Percentiles rank a stretch among this genome's conserved stretches.
Conservation (phyloP, 1,140 invertebrate genomes). For the Pseudomyrmex concolor region DNA sequence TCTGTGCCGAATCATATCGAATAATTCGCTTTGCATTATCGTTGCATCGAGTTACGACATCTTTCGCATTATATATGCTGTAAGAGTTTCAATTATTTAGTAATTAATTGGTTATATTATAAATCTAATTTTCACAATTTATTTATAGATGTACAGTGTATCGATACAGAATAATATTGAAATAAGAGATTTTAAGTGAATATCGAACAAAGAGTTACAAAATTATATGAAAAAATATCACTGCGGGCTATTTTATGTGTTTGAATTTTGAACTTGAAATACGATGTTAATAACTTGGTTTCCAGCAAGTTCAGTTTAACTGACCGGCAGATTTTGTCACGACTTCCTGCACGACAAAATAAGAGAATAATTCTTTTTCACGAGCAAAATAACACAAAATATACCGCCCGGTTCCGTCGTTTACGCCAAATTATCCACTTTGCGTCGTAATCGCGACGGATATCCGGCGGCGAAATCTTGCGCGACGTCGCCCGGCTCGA, state of each 20-base stretch:
- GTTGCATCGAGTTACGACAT: background rate
- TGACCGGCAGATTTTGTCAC: slow-evolving; percentile 16
- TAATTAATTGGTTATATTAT: background rate
- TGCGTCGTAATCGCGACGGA: slow-evolving; percentile 42
- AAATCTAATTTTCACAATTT: background rate
- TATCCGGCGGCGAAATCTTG: slow-evolving; percentile 46
- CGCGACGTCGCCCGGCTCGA: slow-evolving; percentile 23
- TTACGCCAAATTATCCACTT: slow-evolving; percentile 59
- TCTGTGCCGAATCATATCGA: background rate
- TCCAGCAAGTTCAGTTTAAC: slow-evolving; percentile 7
- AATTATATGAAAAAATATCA: background rate
- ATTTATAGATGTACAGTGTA: too few relatives aligned
- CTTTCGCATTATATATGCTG: background rate
- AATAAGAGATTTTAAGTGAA: background rate
- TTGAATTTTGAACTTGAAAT: background rate
- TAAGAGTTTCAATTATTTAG: slow-evolving; percentile 12
- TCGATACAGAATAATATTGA: too few relatives aligned
- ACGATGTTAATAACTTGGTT: too few relatives aligned
- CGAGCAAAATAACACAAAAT: slow-evolving; percentile 17
- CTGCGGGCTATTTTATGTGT: background rate
- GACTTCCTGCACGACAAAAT: slow-evolving; percentile 8
- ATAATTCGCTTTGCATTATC: slow-evolving; percentile 2
- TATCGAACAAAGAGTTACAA: background rate
- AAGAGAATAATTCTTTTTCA: slow-evolving; percentile 34
- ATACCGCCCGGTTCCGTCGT: slow-evolving; percentile 30